Percentiles rank a stretch among this genome's conserved stretches.
Conservation (phyloP, 2,113 vertebrate genomes). For the Salvelinus alpinus region DNA sequence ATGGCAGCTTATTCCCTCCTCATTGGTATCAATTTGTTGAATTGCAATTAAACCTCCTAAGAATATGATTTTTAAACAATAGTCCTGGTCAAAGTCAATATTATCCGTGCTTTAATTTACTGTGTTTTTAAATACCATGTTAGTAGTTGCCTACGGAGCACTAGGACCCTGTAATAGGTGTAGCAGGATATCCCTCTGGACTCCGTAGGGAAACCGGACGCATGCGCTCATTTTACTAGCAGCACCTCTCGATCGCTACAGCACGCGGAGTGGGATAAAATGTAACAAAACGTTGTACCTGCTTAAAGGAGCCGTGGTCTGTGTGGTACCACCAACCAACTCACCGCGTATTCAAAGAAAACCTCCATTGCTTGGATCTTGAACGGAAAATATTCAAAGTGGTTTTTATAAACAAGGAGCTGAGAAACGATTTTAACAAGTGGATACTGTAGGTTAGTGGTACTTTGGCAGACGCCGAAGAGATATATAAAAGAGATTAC, state of each 20-base stretch:
- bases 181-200: slow-evolving; percentile 38
- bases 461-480: slow-evolving; percentile 27
- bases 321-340: slow-evolving; percentile 19
- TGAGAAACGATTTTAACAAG: slow-evolving; percentile 32
- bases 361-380: not conserved
- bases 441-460: slow-evolving; percentile 34
- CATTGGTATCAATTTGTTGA: too few relatives aligned
- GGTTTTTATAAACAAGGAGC: slow-evolving; percentile 18
- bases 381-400: slow-evolving; percentile 39
- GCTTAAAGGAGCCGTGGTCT: slow-evolving; percentile 69
- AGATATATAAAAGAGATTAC: slow-evolving; percentile 48
- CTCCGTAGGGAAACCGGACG: slow-evolving; percentile 55
- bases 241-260: slow-evolving; percentile 64
- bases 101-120: too few relatives aligned
- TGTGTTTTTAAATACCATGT: too few relatives aligned
- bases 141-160: slow-evolving; percentile 9
- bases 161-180: slow-evolving; percentile 65
- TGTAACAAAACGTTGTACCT: slow-evolving; percentile 72
- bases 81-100: too few relatives aligned
- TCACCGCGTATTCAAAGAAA: not conserved
- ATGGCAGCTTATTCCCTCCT: too few relatives aligned
- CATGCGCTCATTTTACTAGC: slow-evolving; percentile 76
- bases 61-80: too few relatives aligned
- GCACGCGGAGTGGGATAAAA: slow-evolving; percentile 65
- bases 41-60: too few relatives aligned